A percentile compares a stretch with the other conserved stretches of the same genome.
These are phyloP conservation scores for Phaethon lepturus DNA, from an alignment of 2,113 vertebrate species.

Conservation along the genomic window DNA sequence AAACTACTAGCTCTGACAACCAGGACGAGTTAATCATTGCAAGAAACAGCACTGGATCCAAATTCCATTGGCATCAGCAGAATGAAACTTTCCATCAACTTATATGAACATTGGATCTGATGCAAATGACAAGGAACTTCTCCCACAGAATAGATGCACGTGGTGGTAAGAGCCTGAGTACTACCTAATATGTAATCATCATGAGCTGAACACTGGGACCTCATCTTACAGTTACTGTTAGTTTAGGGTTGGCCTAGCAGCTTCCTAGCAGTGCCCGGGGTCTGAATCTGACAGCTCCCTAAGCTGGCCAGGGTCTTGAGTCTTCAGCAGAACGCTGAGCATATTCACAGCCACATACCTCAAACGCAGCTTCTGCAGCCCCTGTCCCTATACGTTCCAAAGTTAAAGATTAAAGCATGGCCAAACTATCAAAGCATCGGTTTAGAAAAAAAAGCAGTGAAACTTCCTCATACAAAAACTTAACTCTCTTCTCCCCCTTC, in stretches of 20 bases:
- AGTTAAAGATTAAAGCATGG: background rate
- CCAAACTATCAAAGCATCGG: background rate
- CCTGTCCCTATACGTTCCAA: background rate
- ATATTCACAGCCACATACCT: background rate
- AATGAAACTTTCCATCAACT: constrained; percentile 31
- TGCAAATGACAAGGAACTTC: background rate
- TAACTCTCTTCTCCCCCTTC: background rate
- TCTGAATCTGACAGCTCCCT: background rate
- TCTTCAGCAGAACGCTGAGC: background rate
- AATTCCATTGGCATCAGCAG: constrained; percentile 46
- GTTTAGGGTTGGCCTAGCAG: background rate
- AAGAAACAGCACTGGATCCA: background rate
- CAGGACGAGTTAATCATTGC: constrained; percentile 31
- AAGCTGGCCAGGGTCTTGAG: background rate
- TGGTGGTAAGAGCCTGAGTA: background rate
- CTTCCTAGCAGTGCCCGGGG: background rate
- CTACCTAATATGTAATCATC: background rate
- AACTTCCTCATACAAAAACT: background rate
- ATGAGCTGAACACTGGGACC: background rate
- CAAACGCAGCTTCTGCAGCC: background rate
- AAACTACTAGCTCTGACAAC: background rate
- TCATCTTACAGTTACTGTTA: background rate
- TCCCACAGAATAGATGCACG: background rate
- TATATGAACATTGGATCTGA: background rate
- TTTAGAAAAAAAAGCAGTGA: background rate